phyloP scores from a whole-genome alignment of 2,888 invertebrate genomes.

The Amiota communis region DNA sequence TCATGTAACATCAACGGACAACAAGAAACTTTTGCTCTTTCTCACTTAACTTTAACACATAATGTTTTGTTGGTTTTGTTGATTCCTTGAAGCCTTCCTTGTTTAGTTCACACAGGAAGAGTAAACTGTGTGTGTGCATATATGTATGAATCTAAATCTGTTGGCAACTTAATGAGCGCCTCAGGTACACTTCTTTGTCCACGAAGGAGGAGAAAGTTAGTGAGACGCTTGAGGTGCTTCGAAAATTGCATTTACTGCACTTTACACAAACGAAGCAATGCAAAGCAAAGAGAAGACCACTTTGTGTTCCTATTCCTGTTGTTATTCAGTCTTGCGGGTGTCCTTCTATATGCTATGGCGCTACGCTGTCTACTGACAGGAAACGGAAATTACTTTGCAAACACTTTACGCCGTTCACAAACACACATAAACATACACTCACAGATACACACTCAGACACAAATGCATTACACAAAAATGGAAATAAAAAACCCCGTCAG shows the following conservation, averaged over 20 bases:
- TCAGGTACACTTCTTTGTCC: constrained; percentile 19
- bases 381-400: constrained; percentile 66
- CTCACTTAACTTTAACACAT: not conserved
- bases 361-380: constrained; percentile 54
- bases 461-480: not conserved
- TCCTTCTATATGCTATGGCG: constrained; percentile 22
- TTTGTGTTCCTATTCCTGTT: constrained; percentile 31
- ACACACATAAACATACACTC: not conserved
- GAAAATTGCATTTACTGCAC: constrained; percentile 8
- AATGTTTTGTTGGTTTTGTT: not conserved
- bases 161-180: constrained; percentile 47
- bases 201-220: constrained; percentile 3
- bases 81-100: not conserved
- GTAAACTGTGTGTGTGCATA: too few relatives aligned
- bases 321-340: constrained; percentile 15
- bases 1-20: constrained; percentile 3
- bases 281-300: not conserved
- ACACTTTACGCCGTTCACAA: constrained; percentile 55
- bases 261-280: not conserved
- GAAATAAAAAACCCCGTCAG: not conserved
- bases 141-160: constrained; percentile 21
- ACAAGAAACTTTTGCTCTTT: constrained; percentile 8
- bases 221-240: constrained; percentile 3
- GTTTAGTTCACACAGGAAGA: not conserved
- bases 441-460: constrained; percentile 26